Evolutionary conservation across 2,888 invertebrate genomes (phyloP), one percentile per base, ranked within the genome.

Genomic region (Hemicrepidius hirtus): DNA sequence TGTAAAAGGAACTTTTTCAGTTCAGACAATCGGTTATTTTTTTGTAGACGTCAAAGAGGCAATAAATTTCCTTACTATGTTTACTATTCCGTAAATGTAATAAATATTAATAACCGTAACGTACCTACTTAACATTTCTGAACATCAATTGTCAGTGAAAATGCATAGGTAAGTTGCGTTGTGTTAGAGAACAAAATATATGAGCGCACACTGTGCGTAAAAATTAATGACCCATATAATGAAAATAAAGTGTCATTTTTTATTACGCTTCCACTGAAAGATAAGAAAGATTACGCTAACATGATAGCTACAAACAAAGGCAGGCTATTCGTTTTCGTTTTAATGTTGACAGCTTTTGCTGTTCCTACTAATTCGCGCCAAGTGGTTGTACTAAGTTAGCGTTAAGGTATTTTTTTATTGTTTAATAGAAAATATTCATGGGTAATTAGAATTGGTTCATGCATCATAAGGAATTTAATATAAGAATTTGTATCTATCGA

Each of bases 221-320:
- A 46, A 63, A 46, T 63, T 63, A 63, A 63, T 63, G 62, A 63
- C 62, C 62, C 62, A 16, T 46, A 24, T 63, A 63, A 63, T 63
- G 44, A 63, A 63, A 63, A 63, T 63, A 63, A 63, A 63, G 62
- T 63, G 62, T 63, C 44, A 46, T 63, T 63, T 63, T 63, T 63
- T 44, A 63, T 16, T 63, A n/a, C 24, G 35, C 44, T 46, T 63
- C 44, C 46, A 44, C 24, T n/a, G 44, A 28, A 46, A 63, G 62
- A 63, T 63, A 21, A 40, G 57, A 2, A 5, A 44, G 62, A 63
- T 63, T 28, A 46, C 16, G 28, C 44, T 32, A 63, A 63, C 46
- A 32, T 46, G 62, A 63, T 44, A 63, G 44, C 40, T 59, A 32
- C 62, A 57, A 40, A 57, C 57, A 57, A 57, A 57, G 57, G 57